These are phyloP conservation scores for Trichonephila inaurata DNA, from an alignment of 1,140 invertebrate species.

Conservation along the genomic window DNA sequence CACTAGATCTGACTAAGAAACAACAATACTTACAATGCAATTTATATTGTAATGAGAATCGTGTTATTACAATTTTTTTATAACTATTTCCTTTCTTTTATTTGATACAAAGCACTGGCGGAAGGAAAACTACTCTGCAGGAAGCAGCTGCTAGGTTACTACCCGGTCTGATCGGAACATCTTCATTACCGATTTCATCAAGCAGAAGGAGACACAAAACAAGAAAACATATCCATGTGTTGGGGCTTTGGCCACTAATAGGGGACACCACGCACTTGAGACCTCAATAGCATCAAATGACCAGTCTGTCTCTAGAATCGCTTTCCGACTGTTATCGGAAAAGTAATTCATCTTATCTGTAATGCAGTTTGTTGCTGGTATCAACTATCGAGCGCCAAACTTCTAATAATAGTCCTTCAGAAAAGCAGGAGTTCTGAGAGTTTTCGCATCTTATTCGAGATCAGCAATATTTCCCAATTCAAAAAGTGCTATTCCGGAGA, in stretches of 20 bases:
- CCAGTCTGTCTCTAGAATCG: background rate
- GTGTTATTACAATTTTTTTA: no score
- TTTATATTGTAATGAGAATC: no score
- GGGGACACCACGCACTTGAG: background rate
- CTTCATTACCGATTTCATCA: conserved; percentile 41
- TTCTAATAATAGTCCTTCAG: conserved; percentile 7
- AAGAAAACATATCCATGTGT: background rate
- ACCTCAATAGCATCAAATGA: conserved; percentile 29
- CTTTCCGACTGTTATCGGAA: conserved; percentile 12
- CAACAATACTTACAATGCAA: no score
- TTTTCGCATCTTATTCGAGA: background rate
- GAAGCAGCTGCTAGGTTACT: background rate
- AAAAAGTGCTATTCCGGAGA: background rate
- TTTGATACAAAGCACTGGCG: background rate
- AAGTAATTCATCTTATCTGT: conserved; percentile 39
- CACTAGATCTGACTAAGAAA: no score
- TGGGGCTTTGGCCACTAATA: background rate
- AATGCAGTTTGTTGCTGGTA: conserved; percentile 25
- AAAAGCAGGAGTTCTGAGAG: background rate
- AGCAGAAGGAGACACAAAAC: background rate
- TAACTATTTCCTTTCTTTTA: background rate
- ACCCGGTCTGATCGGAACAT: background rate
- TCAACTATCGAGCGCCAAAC: background rate
- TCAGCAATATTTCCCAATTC: background rate
- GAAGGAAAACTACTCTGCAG: background rate